phyloP scores from a whole-genome alignment of 2,113 vertebrate genomes.

The Xenotilapia leptura region DNA sequence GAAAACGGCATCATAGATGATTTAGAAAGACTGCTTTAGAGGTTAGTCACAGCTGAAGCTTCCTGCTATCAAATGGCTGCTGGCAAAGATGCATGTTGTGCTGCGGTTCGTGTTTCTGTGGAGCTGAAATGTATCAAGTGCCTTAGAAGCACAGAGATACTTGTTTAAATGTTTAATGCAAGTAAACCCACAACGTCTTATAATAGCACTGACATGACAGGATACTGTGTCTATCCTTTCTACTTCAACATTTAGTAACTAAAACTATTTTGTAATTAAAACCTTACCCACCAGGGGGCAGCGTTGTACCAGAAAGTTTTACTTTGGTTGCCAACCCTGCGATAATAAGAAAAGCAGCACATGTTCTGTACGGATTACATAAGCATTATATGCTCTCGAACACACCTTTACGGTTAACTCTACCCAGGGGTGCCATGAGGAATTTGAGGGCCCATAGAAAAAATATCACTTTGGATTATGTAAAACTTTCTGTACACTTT shows the following conservation, averaged over 20 bases:
- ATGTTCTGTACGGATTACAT: not conserved
- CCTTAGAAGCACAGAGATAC: not conserved
- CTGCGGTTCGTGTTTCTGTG: fast-evolving
- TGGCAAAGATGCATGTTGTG: not conserved
- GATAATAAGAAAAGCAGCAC: not conserved
- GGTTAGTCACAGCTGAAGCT: not conserved
- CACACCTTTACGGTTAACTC: not conserved
- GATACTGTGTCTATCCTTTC: not conserved
- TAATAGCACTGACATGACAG: not conserved
- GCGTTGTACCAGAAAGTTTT: fast-evolving
- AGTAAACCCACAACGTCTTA: not conserved
- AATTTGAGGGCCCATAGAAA: not conserved
- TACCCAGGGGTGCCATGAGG: not conserved
- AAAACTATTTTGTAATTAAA: not conserved
- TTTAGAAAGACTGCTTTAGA: not conserved
- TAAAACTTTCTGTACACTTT: not conserved
- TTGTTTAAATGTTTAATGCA: not conserved
- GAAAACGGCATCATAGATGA: not conserved
- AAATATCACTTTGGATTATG: not conserved
- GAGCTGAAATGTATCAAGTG: not conserved
- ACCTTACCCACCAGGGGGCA: not conserved
- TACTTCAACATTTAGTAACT: not conserved
- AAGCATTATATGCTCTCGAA: not conserved
- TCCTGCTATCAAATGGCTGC: not conserved
- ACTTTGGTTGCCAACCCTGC: not conserved